Evolutionary conservation across 2,113 vertebrate genomes (phyloP), one percentile per base, ranked within the genome.

Genomic region (Leptocoma aspasia): DNA sequence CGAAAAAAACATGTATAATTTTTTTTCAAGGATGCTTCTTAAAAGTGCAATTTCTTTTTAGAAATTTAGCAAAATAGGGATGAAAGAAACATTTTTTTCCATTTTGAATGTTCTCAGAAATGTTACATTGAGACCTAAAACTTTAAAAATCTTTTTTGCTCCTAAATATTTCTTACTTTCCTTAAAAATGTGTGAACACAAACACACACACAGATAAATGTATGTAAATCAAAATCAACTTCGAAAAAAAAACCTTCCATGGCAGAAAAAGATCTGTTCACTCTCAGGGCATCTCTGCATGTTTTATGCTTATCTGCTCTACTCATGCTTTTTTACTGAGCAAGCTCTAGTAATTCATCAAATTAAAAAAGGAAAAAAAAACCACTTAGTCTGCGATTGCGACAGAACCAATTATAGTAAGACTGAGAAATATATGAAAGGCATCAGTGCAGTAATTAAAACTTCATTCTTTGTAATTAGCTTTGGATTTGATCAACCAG

Each of bases 391-490:
- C 24, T 95, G 27, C 47, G 39, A 49, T 79, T 89, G 86, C 61
- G 49, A 90, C 22, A 9, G 61, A 94, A 82, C 4, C 30, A 57
- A 82, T 93, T 95, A 76, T 56, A 82, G 21, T 60, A 86, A 79
- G 72, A 72, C 27, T 93, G 68, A 70, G 59, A 95, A 91, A 94
- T 91, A 66, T 53, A 82, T 71, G 30, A 90, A 90, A 91, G 4
- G n/a, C 50, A 77, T 81, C 63, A 80, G n/a, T 82, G n/a, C 28
- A 37, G 30, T 91, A 93, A 94, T 73, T 92, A 91, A 93, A 95
- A 57, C 9, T 78, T 65, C 49, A 84, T 92, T 89, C 11, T 90
- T 96, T 91, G 22, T 95, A 86, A 97, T 97, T 96, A 88, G 57
- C 56, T 91, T 89, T 86, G 50, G 16, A 78, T 81, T 91, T 90